Conservation (phyloP, 2,797 vertebrate species). For the Spinibarbus caldwelli region DNA sequence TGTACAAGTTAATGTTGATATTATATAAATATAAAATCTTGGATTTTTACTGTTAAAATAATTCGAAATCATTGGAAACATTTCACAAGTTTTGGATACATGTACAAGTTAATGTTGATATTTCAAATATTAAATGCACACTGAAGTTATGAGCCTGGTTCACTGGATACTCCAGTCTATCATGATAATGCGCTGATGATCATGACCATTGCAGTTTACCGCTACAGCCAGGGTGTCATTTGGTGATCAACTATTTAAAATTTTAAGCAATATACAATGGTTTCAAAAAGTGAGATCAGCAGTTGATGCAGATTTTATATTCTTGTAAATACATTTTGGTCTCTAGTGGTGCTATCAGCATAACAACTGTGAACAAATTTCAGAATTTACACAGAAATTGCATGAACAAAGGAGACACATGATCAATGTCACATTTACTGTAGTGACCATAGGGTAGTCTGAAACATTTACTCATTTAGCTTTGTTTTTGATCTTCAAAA, state of each 20-base stretch:
- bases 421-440: not conserved
- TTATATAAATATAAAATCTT: too few species aligned
- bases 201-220: not conserved
- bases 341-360: not conserved
- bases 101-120: not conserved
- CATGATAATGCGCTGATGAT: too few species aligned
- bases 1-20: too few species aligned
- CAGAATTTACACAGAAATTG: not conserved
- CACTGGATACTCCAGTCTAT: not conserved
- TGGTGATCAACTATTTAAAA: not conserved
- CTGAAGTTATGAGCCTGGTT: not conserved
- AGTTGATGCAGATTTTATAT: not conserved
- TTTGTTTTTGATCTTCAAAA: too few species aligned
- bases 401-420: not conserved
- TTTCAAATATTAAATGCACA: not conserved
- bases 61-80: too few species aligned
- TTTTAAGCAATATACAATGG: not conserved
- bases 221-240: not conserved
- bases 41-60: too few species aligned
- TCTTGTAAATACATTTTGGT: not conserved
- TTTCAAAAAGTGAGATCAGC: not conserved
- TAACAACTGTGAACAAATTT: not conserved
- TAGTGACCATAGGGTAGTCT: not conserved
- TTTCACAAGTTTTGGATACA: too few species aligned
- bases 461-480: not conserved